Base-by-base conservation (phyloP, 1,140 invertebrate genomes). In the Drosophila santomea region DNA sequence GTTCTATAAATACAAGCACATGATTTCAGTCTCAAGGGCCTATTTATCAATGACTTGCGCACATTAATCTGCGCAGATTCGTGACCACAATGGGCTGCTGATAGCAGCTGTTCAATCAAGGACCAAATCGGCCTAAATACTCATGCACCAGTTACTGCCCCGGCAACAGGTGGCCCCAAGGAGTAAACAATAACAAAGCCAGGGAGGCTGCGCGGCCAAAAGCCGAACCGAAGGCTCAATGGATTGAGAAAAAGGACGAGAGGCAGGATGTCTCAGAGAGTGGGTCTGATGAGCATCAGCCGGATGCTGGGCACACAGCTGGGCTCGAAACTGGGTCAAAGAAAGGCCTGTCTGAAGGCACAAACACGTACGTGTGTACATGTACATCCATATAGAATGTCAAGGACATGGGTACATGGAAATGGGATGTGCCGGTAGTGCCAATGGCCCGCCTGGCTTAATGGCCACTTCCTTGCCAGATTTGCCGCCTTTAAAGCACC, bases 21-120 rank as follows among this genome's bases (percentile, higher is more conserved):
- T 45, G 51, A 38, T 41, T 61, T 50, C 0, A 17, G 35, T 35
- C 41, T 15, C 38, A 17, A 14, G 12, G 8, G 23, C 1, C 32
- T 39, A 50, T 72, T 89, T 61, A 79, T 89, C 75, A 88, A 89
- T 88, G 83, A 68, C 62, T 51, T 88, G 83, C 83, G 83, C 84
- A 73, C 38, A 73, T 36, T 55, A 25, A 68, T 50, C 60, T 88
- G 78, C 83, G 79, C 78, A 81, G 58, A 48, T 36, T 38, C 38
- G 44, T 15, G 50, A 41, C 39, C 54, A 10, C 14, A 12, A 38
- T 52, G 54, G 74, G 45, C 51, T 58, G 32, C 54, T 50, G 54
- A 43, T 45, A 60, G 58, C 78, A 88, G 83, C 78, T 79, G 82
- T 43, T 73, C 38, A 50, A 59, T 55, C 38, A 57, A 51, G 55